Percentiles rank a stretch among this genome's conserved stretches.
Evolutionary conservation across 2,113 vertebrate genomes (phyloP).

Genomic region (Beaufortia kweichowensis): DNA sequence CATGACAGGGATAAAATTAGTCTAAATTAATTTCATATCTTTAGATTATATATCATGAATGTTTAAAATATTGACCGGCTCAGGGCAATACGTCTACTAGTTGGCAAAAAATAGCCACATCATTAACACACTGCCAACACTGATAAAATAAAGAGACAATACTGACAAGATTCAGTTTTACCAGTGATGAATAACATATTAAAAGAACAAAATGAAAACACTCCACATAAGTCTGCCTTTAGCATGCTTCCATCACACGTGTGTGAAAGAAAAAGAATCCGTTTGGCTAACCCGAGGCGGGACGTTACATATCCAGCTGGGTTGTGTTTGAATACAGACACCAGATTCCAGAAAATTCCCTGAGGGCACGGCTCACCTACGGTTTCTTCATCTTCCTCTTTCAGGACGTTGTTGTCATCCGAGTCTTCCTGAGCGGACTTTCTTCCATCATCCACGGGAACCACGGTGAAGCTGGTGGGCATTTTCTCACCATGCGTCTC

Average conservation of each 20-base stretch:
- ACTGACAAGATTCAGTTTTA: background rate
- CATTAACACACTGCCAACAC: background rate
- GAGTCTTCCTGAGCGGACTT: constrained; percentile 48
- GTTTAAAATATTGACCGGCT: too few relatives aligned
- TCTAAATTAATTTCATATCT: too few relatives aligned
- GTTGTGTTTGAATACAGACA: constrained; percentile 10
- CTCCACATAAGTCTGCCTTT: background rate
- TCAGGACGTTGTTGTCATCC: constrained; percentile 40
- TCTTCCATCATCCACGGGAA: constrained; percentile 70
- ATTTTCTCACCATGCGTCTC: constrained; percentile 73
- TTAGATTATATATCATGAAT: too few relatives aligned
- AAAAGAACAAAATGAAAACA: background rate
- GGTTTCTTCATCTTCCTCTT: constrained; percentile 60
- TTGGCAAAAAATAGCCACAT: background rate
- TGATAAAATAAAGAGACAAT: background rate
- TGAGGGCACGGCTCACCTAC: constrained; percentile 54
- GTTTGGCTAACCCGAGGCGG: background rate
- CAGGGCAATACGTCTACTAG: background rate
- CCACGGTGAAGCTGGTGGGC: constrained; percentile 80
- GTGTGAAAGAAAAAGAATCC: constrained; percentile 20
- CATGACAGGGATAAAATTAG: too few relatives aligned
- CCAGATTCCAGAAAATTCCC: background rate
- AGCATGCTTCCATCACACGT: constrained; percentile 20
- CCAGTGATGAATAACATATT: background rate
- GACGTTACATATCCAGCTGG: background rate